Evolutionary conservation across 2,888 invertebrate species (phyloP).

Genomic region (Amaurobius ferox): DNA sequence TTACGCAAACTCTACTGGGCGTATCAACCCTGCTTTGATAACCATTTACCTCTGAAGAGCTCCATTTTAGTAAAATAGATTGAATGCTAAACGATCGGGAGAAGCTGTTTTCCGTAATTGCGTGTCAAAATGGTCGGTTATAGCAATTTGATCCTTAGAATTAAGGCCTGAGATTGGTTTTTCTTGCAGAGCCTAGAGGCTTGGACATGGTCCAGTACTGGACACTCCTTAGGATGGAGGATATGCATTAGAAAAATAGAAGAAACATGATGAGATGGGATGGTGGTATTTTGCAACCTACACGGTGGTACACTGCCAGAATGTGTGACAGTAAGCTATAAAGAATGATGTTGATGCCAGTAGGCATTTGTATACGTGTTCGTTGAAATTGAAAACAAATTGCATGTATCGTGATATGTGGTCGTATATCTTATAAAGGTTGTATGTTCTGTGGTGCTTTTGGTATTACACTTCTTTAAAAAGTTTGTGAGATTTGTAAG

Average conservation of each 20-base stretch:
- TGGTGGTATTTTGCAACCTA: neutral
- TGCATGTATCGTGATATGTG: too few species aligned
- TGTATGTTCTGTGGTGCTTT: too few species aligned
- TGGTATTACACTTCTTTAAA: too few species aligned
- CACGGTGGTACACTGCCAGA: neutral
- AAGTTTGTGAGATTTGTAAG: too few species aligned
- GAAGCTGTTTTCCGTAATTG: conserved; percentile 46
- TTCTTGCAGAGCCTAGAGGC: conserved; percentile 1
- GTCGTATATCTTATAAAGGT: too few species aligned
- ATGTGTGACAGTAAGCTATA: neutral
- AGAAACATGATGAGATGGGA: neutral
- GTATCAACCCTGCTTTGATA: conserved; percentile 43
- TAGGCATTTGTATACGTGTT: neutral
- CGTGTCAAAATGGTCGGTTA: conserved; percentile 43
- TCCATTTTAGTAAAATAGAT: conserved; percentile 41
- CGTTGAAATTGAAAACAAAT: neutral
- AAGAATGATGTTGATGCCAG: neutral
- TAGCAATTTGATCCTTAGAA: conserved; percentile 54
- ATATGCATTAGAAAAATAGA: neutral
- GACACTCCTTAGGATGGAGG: conserved; percentile 1
- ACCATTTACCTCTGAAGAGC: conserved; percentile 33
- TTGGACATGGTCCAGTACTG: neutral
- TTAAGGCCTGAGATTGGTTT: conserved; percentile 16
- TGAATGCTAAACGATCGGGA: conserved; percentile 39
- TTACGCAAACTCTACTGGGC: conserved; percentile 24